Percentiles rank a stretch among this genome's conserved stretches.
Evolutionary conservation across 2,888 invertebrate species (phyloP).

Genomic region (Scaptomyza reducta): DNA sequence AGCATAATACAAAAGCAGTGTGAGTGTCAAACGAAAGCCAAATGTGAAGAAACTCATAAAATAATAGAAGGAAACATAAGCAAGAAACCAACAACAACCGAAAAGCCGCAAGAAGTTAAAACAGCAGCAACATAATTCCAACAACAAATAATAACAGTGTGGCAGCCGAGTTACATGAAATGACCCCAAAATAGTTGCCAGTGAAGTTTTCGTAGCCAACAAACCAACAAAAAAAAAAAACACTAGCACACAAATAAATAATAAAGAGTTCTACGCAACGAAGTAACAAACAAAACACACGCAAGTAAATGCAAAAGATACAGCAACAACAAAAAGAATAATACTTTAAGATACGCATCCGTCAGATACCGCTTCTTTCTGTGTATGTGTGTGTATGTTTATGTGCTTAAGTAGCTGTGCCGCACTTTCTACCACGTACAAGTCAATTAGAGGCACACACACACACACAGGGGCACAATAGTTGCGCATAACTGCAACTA

Average conservation of each 20-base stretch:
- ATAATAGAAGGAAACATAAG: conserved; percentile 22
- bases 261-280: conserved; percentile 20
- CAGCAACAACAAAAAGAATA: conserved; percentile 11
- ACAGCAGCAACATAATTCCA: conserved; percentile 42
- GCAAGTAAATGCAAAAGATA: conserved; percentile 71
- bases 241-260: conserved; percentile 20
- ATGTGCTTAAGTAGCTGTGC: conserved; percentile 55
- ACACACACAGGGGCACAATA: conserved; percentile 46
- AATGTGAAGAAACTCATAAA: conserved; percentile 76
- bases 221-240: conserved; percentile 16
- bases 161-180: conserved; percentile 67
- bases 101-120: conserved; percentile 38
- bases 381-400: conserved; percentile 15
- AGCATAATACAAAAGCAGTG: conserved; percentile 36
- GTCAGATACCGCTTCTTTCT: conserved; percentile 52
- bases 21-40: conserved; percentile 68
- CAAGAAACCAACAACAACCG: conserved; percentile 24
- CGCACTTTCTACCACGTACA: conserved; percentile 77
- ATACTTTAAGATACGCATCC: conserved; percentile 56
- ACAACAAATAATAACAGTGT: conserved; percentile 53
- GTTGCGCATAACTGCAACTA: conserved; percentile 77
- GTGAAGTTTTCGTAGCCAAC: conserved; percentile 39
- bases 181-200: conserved; percentile 61
- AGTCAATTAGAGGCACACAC: conserved; percentile 73
- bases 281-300: conserved; percentile 20